A percentile compares a stretch with the other conserved stretches of the same genome.
These are phyloP conservation scores for Lottia gigantea DNA, from an alignment of 2,888 invertebrate genomes.

Conservation along the genomic window DNA sequence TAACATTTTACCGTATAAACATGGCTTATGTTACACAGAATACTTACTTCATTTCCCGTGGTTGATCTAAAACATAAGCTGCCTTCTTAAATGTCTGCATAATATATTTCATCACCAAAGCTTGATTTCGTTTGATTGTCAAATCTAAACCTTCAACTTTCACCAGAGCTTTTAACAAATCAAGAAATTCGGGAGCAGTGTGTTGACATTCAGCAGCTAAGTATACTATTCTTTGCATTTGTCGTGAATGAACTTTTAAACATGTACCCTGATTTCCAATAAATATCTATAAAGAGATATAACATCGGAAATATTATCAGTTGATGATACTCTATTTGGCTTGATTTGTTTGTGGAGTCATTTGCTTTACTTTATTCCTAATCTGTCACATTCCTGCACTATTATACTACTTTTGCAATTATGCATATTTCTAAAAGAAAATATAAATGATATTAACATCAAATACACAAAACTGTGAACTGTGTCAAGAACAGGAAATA, in stretches of 20 bases:
- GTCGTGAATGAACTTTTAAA: constrained; percentile 63
- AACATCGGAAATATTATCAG: neutral
- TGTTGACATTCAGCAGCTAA: constrained; percentile 61
- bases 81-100: constrained; percentile 66
- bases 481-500: too few species aligned
- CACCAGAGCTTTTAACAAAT: constrained; percentile 60
- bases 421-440: too few species aligned
- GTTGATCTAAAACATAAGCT: constrained; percentile 63
- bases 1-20: too few species aligned
- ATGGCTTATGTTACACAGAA: too few species aligned
- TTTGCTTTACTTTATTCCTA: too few species aligned
- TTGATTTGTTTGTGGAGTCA: too few species aligned
- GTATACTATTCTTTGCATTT: constrained; percentile 62
- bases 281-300: constrained; percentile 53
- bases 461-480: too few species aligned
- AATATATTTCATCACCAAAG: constrained; percentile 66
- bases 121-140: constrained; percentile 67
- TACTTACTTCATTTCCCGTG: constrained; percentile 49
- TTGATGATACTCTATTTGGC: neutral
- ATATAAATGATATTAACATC: too few species aligned
- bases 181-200: constrained; percentile 62
- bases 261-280: constrained; percentile 64
- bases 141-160: constrained; percentile 64
- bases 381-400: too few species aligned
- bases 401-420: too few species aligned